These are phyloP conservation scores for Pammene fasciana DNA, from an alignment of 2,888 invertebrate species.

Conservation along the genomic window DNA sequence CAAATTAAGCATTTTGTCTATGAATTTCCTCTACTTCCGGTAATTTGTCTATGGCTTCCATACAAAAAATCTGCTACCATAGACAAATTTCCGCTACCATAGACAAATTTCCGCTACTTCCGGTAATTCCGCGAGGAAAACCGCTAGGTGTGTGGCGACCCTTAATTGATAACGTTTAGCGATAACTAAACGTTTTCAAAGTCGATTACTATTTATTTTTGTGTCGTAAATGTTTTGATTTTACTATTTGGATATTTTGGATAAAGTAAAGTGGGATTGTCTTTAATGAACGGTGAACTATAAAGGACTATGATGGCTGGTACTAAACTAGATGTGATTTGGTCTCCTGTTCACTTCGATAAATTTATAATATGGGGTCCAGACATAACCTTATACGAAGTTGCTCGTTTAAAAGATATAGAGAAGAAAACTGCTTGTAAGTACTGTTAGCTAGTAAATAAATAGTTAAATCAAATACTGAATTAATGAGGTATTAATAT, in stretches of 20 bases:
- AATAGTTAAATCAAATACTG: neutral
- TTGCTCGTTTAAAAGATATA: constrained; percentile 84
- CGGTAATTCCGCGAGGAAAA: too few species aligned
- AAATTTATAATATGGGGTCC: constrained; percentile 96
- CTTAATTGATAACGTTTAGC: neutral
- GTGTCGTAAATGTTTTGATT: constrained; percentile 26
- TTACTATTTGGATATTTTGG: neutral
- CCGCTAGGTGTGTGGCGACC: too few species aligned
- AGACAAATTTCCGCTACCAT: too few species aligned
- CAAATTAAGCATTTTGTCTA: too few species aligned
- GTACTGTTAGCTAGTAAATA: constrained; percentile 45
- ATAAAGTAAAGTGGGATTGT: neutral
- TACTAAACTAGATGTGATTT: constrained; percentile 89
- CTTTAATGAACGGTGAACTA: neutral
- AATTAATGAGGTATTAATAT: neutral
- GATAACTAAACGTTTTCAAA: constrained; percentile 28
- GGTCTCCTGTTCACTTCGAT: constrained; percentile 90
- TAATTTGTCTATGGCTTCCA: too few species aligned
- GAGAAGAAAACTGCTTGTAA: constrained; percentile 76
- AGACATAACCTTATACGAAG: constrained; percentile 94
- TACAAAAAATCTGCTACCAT: too few species aligned
- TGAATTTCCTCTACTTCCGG: too few species aligned
- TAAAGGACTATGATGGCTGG: constrained; percentile 60
- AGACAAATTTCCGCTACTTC: too few species aligned
- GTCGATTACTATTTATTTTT: constrained; percentile 36